Evolutionary conservation across 2,113 vertebrate species (phyloP).

Genomic region (Delphinapterus leucas): DNA sequence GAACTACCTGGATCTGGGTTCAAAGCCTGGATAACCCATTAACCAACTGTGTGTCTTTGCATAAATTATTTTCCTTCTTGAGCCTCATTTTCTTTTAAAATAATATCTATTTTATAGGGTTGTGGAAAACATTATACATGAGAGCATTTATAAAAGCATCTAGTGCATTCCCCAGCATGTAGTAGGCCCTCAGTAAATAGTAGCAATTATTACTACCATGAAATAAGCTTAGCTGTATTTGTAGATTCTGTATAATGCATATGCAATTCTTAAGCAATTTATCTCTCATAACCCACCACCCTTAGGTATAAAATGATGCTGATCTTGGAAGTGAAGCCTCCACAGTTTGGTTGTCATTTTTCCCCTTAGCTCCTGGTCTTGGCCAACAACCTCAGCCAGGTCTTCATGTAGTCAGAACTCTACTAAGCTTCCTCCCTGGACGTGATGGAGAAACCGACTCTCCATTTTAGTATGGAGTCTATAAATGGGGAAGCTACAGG

Average conservation of each 20-base stretch:
- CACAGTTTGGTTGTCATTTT: background rate
- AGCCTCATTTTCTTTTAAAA: conserved; percentile 24
- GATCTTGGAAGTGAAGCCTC: background rate
- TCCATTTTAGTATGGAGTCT: conserved; percentile 44
- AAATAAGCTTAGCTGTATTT: background rate
- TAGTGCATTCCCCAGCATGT: background rate
- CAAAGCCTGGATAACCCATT: background rate
- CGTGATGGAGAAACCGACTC: background rate
- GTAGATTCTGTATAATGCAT: background rate
- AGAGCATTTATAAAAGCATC: background rate
- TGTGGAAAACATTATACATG: background rate
- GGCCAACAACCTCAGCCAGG: background rate
- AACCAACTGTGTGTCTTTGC: background rate
- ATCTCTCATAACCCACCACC: background rate
- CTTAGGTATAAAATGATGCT: background rate
- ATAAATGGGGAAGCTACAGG: conserved; percentile 58
- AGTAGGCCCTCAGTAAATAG: background rate
- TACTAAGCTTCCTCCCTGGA: background rate
- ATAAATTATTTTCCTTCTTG: background rate
- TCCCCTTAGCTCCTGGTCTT: background rate
- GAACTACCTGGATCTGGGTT: background rate
- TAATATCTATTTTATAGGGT: background rate
- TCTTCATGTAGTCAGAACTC: background rate
- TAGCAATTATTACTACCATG: background rate
- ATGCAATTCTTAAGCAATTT: background rate